A percentile compares a stretch with the other conserved stretches of the same genome.
Evolutionary conservation across 2,888 invertebrate species (phyloP).

Genomic region (Orthosia gracilis): DNA sequence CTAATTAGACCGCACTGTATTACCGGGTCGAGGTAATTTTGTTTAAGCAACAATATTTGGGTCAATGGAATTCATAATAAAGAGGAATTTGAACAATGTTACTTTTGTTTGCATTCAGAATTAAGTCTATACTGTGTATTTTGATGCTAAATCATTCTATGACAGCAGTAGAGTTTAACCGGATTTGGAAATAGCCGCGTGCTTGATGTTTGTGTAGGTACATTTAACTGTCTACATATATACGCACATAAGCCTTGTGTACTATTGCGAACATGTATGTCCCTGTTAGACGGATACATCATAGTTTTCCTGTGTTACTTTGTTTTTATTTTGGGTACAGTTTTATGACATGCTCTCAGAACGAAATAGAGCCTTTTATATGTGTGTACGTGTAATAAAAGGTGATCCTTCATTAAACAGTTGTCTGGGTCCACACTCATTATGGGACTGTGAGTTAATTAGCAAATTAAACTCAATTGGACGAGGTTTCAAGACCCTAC

Average conservation of each 20-base stretch:
- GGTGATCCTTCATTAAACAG: slow-evolving; percentile 55
- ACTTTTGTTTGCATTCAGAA: slow-evolving; percentile 54
- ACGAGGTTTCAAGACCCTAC: slow-evolving; percentile 52
- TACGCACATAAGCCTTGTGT: slow-evolving; percentile 5
- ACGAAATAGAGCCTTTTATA: slow-evolving; percentile 59
- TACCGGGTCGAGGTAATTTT: slow-evolving; percentile 66
- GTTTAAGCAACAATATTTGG: slow-evolving; percentile 66
- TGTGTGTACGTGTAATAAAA: slow-evolving; percentile 60
- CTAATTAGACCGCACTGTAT: slow-evolving; percentile 75
- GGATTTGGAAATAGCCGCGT: slow-evolving; percentile 43
- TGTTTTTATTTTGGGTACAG: slow-evolving; percentile 33
- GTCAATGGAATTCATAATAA: slow-evolving; percentile 68
- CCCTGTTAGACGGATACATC: slow-evolving; percentile 7
- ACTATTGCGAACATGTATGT: slow-evolving; percentile 10
- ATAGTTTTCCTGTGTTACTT: slow-evolving; percentile 36
- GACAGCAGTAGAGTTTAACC: slow-evolving; percentile 32
- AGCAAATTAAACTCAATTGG: slow-evolving; percentile 76
- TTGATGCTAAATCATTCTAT: slow-evolving; percentile 59
- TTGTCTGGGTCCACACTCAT: slow-evolving; percentile 66
- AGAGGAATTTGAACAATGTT: slow-evolving; percentile 61
- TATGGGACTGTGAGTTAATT: slow-evolving; percentile 72
- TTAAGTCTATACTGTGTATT: slow-evolving; percentile 45
- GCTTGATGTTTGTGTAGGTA: slow-evolving; percentile 24
- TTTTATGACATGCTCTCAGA: slow-evolving; percentile 54
- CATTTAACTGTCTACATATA: slow-evolving; percentile 1